Percentiles rank a stretch among this genome's conserved stretches.
Conservation (phyloP, 2,113 vertebrate genomes). For the Reinhardtius hippoglossoides region DNA sequence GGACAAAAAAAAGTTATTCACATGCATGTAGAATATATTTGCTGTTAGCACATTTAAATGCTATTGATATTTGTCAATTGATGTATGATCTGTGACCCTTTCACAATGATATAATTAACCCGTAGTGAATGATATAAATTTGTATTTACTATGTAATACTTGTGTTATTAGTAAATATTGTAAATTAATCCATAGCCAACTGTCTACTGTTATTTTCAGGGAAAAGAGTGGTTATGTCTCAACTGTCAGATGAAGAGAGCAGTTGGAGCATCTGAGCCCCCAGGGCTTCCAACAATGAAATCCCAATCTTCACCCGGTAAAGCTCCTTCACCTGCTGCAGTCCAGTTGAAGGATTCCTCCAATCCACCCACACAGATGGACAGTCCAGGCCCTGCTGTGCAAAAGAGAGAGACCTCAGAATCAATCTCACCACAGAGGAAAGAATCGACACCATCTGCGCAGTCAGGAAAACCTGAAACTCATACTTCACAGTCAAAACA, state of each 20-base stretch:
- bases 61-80: neutral
- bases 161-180: neutral
- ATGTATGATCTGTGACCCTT: neutral
- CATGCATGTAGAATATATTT: neutral
- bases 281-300: conserved; percentile 64
- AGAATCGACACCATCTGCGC: conserved; percentile 52
- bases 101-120: too few species aligned
- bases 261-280: conserved; percentile 82
- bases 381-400: neutral
- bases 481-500: conserved; percentile 30
- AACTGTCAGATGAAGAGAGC: conserved; percentile 95
- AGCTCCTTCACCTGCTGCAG: conserved; percentile 40
- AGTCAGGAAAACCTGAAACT: conserved; percentile 72
- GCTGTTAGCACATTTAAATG: neutral
- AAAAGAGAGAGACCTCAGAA: conserved; percentile 66
- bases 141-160: neutral
- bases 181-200: neutral
- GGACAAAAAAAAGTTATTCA: too few species aligned
- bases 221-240: conserved; percentile 95
- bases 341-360: conserved; percentile 35
- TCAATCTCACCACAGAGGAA: conserved; percentile 59
- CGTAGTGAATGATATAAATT: too few species aligned
- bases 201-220: conserved; percentile 66
- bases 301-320: conserved; percentile 76
- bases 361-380: conserved; percentile 48